Evolutionary conservation across 1,140 invertebrate species (phyloP), one percentile per base, ranked within the genome.

Genomic region (Bombus superbus): DNA sequence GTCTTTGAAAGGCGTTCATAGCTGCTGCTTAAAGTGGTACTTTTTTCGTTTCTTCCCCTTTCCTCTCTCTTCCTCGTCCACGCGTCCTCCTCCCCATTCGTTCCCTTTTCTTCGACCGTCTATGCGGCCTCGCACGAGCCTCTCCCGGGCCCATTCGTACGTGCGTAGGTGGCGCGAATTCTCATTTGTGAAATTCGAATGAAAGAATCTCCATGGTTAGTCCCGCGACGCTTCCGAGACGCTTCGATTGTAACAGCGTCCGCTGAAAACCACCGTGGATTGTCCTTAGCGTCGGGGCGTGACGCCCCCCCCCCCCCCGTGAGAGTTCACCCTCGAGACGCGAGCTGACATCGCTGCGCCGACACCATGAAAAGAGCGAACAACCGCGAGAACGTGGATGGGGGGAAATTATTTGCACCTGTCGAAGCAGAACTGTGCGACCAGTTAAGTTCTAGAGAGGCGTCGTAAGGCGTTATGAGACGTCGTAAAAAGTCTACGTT

Each of bases 1-100:
- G 75, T 92, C 88, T 92, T 92, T 93, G 88, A 93, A 92, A 89
- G 83, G 92, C 75, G 85, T 83, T 89, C 76, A 82, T 78, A 79
- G 87, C 59, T 81, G 83, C 83, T 76, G 80, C 83, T 89, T 86
- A 86, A 89, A 89, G 85, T 86, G 72, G 85, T 89, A 79, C 77
- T 78, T 73, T 80, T 72, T 72, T 47, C 73, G 59, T 59, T 64
- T 76, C 44, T 32, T 66, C 83, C 44, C 74, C 62, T 73, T 15
- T 80, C 6, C 32, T 74, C 32, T 25, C 35, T 66, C 38, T 25
- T 15, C 57, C 59, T 9, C 38, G 5, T 18, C 18, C 64, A 44
- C 28, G 28, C 42, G 44, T 44, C 10, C 28, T n/a, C 28, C 42
- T 68, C 35, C 53, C 35, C 53, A 18, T 53, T 22, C 44, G 35